A percentile compares a stretch with the other conserved stretches of the same genome.
Conservation (phyloP, 2,888 invertebrate genomes). For the Tetragnatha montana region DNA sequence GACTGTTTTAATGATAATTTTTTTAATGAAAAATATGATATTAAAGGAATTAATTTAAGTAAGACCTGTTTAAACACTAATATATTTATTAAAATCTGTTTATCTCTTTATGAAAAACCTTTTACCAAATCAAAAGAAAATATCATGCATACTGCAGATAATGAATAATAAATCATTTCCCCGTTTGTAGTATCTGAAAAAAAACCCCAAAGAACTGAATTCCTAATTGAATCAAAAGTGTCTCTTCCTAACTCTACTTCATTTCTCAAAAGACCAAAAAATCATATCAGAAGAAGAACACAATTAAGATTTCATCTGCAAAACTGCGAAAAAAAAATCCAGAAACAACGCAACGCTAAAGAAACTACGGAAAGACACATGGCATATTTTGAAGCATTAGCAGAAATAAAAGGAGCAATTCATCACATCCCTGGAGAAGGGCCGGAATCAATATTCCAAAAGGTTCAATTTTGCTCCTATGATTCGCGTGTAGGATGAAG, state of each 20-base stretch:
- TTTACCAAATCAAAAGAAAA: too few species aligned
- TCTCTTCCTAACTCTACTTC: not conserved
- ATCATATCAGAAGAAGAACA: not conserved
- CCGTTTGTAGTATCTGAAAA: not conserved
- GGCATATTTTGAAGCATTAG: constrained; percentile 19
- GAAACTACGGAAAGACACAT: not conserved
- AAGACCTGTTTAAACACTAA: too few species aligned
- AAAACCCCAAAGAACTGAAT: not conserved
- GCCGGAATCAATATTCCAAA: constrained; percentile 19
- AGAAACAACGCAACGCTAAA: not conserved
- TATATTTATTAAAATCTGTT: too few species aligned
- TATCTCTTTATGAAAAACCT: too few species aligned
- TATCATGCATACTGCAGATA: not conserved
- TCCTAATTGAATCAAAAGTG: constrained; percentile 17
- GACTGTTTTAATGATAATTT: too few species aligned
- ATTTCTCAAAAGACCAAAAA: not conserved
- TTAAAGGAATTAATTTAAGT: too few species aligned
- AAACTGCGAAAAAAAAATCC: not conserved
- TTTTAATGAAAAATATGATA: too few species aligned
- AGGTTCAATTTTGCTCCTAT: not conserved
- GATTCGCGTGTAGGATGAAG: not conserved
- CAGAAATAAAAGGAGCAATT: constrained; percentile 6
- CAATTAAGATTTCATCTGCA: not conserved
- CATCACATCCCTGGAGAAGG: not conserved
- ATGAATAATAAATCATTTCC: not conserved